Evolutionary conservation across 2,113 vertebrate genomes (phyloP).

Genomic region (Dunckerocampus dactyliophorus): DNA sequence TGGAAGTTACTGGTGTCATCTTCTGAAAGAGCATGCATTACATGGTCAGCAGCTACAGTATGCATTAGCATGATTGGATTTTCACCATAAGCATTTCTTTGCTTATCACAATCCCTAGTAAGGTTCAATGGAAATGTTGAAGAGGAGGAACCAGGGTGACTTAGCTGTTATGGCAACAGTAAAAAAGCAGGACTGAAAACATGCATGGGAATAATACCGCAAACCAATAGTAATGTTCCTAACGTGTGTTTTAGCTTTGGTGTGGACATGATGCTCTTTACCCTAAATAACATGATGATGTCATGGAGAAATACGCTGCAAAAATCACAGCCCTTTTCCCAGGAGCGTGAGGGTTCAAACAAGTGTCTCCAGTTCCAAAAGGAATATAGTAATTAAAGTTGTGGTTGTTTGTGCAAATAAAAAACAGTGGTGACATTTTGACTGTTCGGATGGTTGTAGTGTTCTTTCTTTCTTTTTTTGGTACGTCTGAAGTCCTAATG

Average conservation of each 20-base stretch:
- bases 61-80: too few relatives aligned
- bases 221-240: neutral
- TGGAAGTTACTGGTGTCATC: neutral
- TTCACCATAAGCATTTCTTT: neutral
- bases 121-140: neutral
- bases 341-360: neutral
- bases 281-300: neutral
- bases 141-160: neutral
- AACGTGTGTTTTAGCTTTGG: neutral
- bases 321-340: neutral
- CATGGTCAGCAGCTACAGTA: too few relatives aligned
- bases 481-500: neutral
- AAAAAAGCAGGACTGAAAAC: neutral
- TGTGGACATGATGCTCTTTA: conserved; percentile 1
- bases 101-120: neutral
- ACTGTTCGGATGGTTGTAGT: neutral
- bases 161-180: neutral
- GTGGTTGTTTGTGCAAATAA: neutral
- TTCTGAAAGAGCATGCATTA: neutral
- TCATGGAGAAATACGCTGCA: conserved; percentile 1
- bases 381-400: neutral
- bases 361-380: neutral
- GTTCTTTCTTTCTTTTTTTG: neutral
- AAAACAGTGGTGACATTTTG: neutral
- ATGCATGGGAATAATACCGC: neutral